Evolutionary conservation across 2,797 vertebrate species (phyloP), one percentile per base, ranked within the genome.

Genomic region (Enteromius trimaculatus): DNA sequence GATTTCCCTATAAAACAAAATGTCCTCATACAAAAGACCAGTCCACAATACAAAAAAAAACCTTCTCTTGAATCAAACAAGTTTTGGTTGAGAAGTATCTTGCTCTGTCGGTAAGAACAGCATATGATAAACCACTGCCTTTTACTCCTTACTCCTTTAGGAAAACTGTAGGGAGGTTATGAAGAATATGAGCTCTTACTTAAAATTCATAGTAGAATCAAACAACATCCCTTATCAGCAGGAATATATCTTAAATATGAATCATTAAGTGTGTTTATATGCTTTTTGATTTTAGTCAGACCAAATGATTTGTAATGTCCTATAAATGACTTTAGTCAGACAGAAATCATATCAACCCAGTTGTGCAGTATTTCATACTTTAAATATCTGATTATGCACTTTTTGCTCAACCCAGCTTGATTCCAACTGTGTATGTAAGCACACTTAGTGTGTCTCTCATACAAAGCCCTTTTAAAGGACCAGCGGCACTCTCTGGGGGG

Each of bases 151-250:
- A 19, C 34, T 80, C 31, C 17, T 69, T 13, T 16, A 58, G 39
- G 34, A 70, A 26, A 8, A 42, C 14, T 19, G 21, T 37, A 55
- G 17, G 51, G 31, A 1, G n/a, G 14, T 69, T 44, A 44, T 77
- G 37, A 58, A 14, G n/a, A n/a, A 70, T 44, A 53, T 39, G 23
- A 58, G 47, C n/a, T 10, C 29, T 26, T 51, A 17, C 14, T 53
- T 55, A 23, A 53, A 74, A 34, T 53, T 74, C 13, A 55, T 37
- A 37, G 53, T 53, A 70, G 34, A 55, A 58, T 70, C 3, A 37
- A 68, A 37, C n/a, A 62, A 44, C 44, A 79, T 79, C 64, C 64
- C 21, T 39, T 69, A 5, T 53, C n/a, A 55, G 31, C 37, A 79
- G 31, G 65, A 70, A 58, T 31, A 66, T 31, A 51, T 19, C 17